A percentile compares a stretch with the other conserved stretches of the same genome.
Evolutionary conservation across 2,113 vertebrate species (phyloP).

Genomic region (Raja brachyura): DNA sequence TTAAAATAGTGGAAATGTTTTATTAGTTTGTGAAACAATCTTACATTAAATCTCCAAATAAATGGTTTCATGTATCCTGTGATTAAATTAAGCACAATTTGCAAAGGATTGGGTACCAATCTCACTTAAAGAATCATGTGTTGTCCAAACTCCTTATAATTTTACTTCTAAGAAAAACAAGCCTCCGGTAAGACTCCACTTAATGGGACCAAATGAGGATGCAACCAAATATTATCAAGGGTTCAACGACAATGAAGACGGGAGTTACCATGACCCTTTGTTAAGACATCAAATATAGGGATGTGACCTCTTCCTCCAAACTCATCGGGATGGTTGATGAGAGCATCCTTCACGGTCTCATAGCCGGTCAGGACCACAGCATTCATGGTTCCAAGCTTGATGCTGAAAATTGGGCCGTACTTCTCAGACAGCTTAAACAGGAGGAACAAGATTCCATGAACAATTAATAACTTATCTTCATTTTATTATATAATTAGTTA

Average conservation of each 20-base stretch:
- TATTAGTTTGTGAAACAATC: background rate
- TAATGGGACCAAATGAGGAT: background rate
- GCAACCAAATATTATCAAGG: background rate
- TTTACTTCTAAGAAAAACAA: background rate
- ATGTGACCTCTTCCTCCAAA: constrained; percentile 63
- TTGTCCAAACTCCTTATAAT: no score
- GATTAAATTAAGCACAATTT: background rate
- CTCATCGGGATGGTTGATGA: constrained; percentile 59
- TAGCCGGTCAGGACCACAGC: constrained; percentile 67
- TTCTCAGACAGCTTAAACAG: constrained; percentile 62
- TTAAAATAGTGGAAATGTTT: no score
- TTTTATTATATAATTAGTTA: no score
- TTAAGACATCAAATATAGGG: constrained; percentile 55
- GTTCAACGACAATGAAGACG: background rate
- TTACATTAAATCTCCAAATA: background rate
- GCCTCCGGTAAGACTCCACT: background rate
- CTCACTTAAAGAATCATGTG: background rate
- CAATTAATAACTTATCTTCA: background rate
- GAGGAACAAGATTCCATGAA: background rate
- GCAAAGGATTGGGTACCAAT: background rate
- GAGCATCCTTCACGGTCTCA: constrained; percentile 64
- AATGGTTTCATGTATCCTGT: background rate
- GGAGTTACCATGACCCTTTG: constrained; percentile 57
- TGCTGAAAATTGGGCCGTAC: constrained; percentile 66
- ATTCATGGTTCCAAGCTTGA: constrained; percentile 65